Percentiles rank a stretch among this genome's conserved stretches.
Evolutionary conservation across 2,113 vertebrate species (phyloP).

Genomic region (Cepphus grylle): DNA sequence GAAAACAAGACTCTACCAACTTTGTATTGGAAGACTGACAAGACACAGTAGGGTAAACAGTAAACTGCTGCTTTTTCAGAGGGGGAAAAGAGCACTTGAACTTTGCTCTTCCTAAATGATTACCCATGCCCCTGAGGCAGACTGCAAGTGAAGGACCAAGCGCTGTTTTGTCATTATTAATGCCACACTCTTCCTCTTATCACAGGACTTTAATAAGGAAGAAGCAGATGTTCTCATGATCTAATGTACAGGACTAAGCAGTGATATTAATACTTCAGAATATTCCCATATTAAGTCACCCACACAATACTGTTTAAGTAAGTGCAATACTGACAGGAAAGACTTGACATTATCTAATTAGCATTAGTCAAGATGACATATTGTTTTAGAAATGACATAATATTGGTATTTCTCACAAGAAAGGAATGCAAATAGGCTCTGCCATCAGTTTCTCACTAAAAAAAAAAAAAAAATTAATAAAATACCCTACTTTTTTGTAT

Average conservation of each 20-base stretch:
- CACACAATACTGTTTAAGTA: background rate
- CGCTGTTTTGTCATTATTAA: background rate
- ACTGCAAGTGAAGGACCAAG: background rate
- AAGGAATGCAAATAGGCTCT: slow-evolving; percentile 1
- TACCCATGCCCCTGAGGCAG: background rate
- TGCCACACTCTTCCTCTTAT: background rate
- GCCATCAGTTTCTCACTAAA: background rate
- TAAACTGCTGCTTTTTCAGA: background rate
- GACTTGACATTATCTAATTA: background rate
- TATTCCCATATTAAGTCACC: background rate
- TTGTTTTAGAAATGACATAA: background rate
- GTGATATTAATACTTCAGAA: background rate
- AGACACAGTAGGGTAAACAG: background rate
- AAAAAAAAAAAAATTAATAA: background rate
- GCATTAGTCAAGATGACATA: background rate
- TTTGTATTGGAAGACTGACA: background rate
- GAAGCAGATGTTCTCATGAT: background rate
- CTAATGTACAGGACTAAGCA: background rate
- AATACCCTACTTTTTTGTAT: background rate
- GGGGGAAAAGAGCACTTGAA: background rate
- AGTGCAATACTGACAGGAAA: background rate
- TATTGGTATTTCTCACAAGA: slow-evolving; percentile 37
- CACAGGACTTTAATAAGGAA: background rate
- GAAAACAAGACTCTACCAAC: background rate
- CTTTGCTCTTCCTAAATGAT: background rate